A percentile compares a stretch with the other conserved stretches of the same genome.
Conservation (phyloP, 2,888 invertebrate genomes). For the Globia sparganii region DNA sequence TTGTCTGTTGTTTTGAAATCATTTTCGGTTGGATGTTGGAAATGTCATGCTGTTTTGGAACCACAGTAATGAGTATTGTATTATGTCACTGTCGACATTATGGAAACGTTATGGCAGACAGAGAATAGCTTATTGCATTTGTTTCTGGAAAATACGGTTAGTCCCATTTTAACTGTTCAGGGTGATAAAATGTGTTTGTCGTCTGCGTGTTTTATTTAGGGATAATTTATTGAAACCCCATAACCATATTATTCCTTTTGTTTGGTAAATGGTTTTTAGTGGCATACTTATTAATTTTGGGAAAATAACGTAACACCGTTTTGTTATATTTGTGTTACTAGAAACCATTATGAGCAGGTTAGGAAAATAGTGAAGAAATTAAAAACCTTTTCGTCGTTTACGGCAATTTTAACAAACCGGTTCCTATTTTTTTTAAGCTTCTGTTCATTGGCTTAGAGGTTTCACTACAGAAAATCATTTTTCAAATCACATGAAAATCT, state of each 20-base stretch:
- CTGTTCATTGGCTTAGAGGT: background rate
- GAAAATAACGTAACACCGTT: background rate
- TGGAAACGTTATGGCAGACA: constrained; percentile 57
- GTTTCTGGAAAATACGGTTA: constrained; percentile 72
- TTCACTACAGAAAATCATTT: background rate
- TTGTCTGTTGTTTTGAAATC: constrained; percentile 5
- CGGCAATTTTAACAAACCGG: background rate
- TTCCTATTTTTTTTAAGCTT: background rate
- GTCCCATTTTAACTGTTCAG: constrained; percentile 68
- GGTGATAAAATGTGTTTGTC: constrained; percentile 46
- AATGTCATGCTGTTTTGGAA: constrained; percentile 80
- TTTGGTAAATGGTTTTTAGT: constrained; percentile 44
- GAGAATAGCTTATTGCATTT: constrained; percentile 72
- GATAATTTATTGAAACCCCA: constrained; percentile 51
- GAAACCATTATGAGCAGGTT: background rate
- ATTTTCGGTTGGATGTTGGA: constrained; percentile 29
- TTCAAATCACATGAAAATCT: background rate
- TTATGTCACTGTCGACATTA: constrained; percentile 65
- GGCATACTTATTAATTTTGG: constrained; percentile 24
- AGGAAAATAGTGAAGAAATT: background rate
- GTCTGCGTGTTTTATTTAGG: constrained; percentile 13
- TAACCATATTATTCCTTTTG: constrained; percentile 56
- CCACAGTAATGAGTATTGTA: constrained; percentile 79
- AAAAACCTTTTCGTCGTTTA: background rate
- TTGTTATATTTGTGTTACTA: constrained; percentile 16